Evolutionary conservation across 2,113 vertebrate species (phyloP), one percentile per base, ranked within the genome.

Genomic region (Tachuris rubrigastra): DNA sequence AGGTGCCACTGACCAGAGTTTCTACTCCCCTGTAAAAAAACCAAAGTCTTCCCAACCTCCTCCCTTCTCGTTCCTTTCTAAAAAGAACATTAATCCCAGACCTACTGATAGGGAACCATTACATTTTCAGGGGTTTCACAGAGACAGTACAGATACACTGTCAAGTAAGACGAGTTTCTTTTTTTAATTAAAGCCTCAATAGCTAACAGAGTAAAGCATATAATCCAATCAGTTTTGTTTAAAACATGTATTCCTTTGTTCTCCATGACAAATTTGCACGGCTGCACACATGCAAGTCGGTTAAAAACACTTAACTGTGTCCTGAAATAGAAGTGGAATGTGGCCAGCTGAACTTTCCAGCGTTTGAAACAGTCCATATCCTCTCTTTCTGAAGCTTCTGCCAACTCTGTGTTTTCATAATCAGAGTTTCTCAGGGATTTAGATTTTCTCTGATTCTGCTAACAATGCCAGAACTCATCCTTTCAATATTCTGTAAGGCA

Each of bases 331-430:
- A 96, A 88, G 76, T 90, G 95, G 95, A 95, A 80, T 1, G 2
- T 14, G 66, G 92, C 96, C 95, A 97, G 90, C 65, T 96, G 86
- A 95, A 94, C 95, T 95, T 96, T 95, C 93, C 95, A 90, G 60
- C 62, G 68, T 93, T 92, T 97, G 90, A 92, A 97, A 97, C 68
- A 94, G 85, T 86, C 92, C 93, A 96, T 96, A 97, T 96, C 96
- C 95, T 97, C 85, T 96, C 62, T 85, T 89, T 96, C 95, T 93
- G 83, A 96, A 96, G 90, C 73, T 92, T 68, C 88, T 97, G 95
- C 96, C 96, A 96, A 93, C 37, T 85, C 86, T 86, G 62, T 94
- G 95, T 93, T 96, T 96, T 96, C 95, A 90, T 59, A 97, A 94
- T 97, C 95, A 92, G 83, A 87, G 80, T 76, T 94, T 94, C 92